phyloP scores from a whole-genome alignment of 2,888 invertebrate species.

The Orthosia cruda region DNA sequence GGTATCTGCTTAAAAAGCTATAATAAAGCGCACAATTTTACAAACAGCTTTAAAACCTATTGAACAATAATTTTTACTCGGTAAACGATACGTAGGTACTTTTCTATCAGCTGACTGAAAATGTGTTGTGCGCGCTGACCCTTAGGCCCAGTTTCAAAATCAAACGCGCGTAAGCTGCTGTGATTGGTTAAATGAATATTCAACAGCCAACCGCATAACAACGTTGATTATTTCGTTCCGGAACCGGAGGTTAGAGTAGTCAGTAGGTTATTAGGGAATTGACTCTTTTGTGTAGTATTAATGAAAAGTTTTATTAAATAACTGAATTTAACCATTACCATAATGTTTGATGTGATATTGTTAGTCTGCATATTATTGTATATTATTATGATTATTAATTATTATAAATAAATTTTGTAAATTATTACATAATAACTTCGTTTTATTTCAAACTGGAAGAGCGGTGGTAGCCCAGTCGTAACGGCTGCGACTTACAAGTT shows the following conservation, averaged over 20 bases:
- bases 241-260: slow-evolving; percentile 1
- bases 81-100: not conserved
- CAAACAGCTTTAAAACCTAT: not conserved
- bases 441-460: slow-evolving; percentile 25
- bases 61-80: not conserved
- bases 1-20: not conserved
- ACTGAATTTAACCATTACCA: slow-evolving; percentile 18
- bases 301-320: slow-evolving; percentile 11
- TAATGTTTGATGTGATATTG: slow-evolving; percentile 56
- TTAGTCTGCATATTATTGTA: slow-evolving; percentile 32
- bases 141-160: not conserved
- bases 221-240: not conserved
- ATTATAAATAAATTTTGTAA: slow-evolving; percentile 6
- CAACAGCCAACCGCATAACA: too few relatives aligned
- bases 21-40: slow-evolving; percentile 33
- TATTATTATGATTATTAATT: slow-evolving; percentile 12
- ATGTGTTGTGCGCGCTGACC: slow-evolving; percentile 3
- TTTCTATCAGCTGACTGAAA: not conserved
- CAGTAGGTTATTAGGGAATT: slow-evolving; percentile 4
- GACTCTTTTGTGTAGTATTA: slow-evolving; percentile 11
- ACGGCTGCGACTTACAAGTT: too few relatives aligned
- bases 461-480: too few relatives aligned
- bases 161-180: not conserved
- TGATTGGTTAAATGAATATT: not conserved
- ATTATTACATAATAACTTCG: slow-evolving; percentile 9